These are phyloP conservation scores for Gortyna flavago DNA, from an alignment of 2,888 invertebrate genomes.

Conservation along the genomic window DNA sequence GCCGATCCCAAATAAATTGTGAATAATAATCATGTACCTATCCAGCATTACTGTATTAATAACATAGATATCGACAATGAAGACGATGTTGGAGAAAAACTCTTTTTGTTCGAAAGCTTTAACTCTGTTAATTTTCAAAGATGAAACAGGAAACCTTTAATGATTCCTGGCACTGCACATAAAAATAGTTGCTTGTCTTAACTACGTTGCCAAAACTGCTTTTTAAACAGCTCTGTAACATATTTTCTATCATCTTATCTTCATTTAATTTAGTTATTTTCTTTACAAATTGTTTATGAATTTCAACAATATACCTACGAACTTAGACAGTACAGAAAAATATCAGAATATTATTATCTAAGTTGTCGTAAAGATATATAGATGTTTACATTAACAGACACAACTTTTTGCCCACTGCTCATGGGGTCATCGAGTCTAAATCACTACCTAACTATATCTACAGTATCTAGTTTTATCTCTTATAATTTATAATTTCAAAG, in stretches of 20 bases:
- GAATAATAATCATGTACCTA: not conserved
- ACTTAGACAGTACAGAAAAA: slow-evolving; percentile 11
- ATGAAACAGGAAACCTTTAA: not conserved
- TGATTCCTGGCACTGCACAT: not conserved
- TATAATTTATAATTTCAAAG: not conserved
- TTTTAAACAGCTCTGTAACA: not conserved
- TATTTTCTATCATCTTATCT: not conserved
- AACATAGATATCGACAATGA: not conserved
- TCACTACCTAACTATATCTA: not conserved
- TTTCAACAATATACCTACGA: slow-evolving; percentile 43
- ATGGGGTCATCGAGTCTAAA: slow-evolving; percentile 51
- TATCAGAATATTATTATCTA: slow-evolving; percentile 27
- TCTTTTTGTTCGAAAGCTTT: not conserved
- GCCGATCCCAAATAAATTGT: not conserved
- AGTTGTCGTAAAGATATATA: slow-evolving; percentile 9
- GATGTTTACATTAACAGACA: slow-evolving; percentile 13
- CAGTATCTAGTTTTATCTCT: slow-evolving; percentile 15
- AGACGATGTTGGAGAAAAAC: not conserved
- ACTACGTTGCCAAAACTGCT: not conserved
- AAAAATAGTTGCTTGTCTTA: slow-evolving; percentile 4
- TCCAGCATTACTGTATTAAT: not conserved
- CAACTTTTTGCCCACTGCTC: not conserved
- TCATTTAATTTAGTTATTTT: slow-evolving; percentile 1
- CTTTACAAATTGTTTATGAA: slow-evolving; percentile 26
- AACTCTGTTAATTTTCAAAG: not conserved